A percentile compares a stretch with the other conserved stretches of the same genome.
Evolutionary conservation across 2,888 invertebrate species (phyloP).

Genomic region (Brachycybe producta): DNA sequence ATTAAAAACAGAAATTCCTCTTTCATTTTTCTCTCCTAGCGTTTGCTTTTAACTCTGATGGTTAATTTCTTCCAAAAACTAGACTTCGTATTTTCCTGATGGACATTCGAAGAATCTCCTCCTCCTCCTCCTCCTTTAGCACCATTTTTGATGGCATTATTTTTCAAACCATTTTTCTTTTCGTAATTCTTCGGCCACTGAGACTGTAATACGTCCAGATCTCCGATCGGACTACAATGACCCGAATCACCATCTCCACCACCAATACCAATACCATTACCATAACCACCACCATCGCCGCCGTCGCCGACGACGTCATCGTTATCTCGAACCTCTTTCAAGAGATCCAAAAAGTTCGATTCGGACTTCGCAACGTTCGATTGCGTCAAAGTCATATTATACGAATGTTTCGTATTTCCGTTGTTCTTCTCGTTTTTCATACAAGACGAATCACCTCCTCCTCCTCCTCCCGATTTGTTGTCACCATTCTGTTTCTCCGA

Average conservation of each 20-base stretch:
- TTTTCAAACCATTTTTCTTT: neutral
- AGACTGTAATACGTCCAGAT: neutral
- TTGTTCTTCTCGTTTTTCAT: neutral
- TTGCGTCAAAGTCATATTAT: constrained; percentile 14
- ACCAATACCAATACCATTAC: no score
- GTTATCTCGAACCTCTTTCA: constrained; percentile 2
- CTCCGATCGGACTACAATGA: neutral
- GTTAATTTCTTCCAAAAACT: constrained; percentile 1
- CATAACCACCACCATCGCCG: no score
- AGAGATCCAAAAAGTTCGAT: constrained; percentile 14
- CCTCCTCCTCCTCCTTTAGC: neutral
- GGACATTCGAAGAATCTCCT: neutral
- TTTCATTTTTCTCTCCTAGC: neutral
- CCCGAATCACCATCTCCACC: neutral
- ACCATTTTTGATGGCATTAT: neutral
- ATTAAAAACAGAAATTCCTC: no score
- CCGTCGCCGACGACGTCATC: no score
- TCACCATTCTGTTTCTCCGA: neutral
- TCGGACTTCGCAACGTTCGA: constrained; percentile 14
- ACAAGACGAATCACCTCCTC: neutral
- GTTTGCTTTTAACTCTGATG: neutral
- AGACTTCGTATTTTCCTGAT: neutral
- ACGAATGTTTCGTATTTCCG: neutral
- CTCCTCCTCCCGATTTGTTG: constrained; percentile 2
- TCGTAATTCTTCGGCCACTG: neutral